Evolutionary conservation across 2,797 vertebrate species (phyloP), one percentile per base, ranked within the genome.

Genomic region (Amazonetta brasiliensis): DNA sequence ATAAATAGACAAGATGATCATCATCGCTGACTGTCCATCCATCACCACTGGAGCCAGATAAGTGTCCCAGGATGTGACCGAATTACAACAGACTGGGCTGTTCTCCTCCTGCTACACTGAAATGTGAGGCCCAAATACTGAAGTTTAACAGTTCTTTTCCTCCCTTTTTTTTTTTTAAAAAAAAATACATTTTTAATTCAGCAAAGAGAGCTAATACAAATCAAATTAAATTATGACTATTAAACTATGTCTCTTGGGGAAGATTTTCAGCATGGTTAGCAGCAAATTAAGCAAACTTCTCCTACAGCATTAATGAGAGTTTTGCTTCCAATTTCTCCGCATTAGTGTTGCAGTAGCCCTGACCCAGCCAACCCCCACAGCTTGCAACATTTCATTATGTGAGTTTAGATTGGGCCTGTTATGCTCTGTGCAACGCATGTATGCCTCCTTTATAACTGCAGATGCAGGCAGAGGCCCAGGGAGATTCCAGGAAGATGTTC

Each of bases 111-210:
- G 16, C 3, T 58, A 37, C 31, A 31, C 17, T 48, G 25, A 88
- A 86, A 39, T 7, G 26, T 4, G 11, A 89, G 5, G 6, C 25
- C 21, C 46, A 75, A 41, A 78, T 63, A 52, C 15, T 46, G 39
- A 79, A n/a, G 21, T 28, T 68, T 44, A 89, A 60, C 16, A 25
- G 16, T 17, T 55, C 60, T 74, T 82, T 64, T 59, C 33, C 59
- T 50, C 5, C 6, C 9, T 50, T 63, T 7, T 9, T 54, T 28
- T 58, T 41, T 64, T 59, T 78, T 50, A 35, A 46, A n/a, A n/a
- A n/a, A n/a, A n/a, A 11, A 56, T 67, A 46, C 5, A 80, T 92
- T 94, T 94, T 94, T 94, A 94, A 94, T 93, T 79, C 91, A 30
- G n/a, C 31, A 95, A 96, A 92, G 59, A 63, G 4, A 7, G 31